Conservation (phyloP, 2,888 invertebrate genomes). For the Cryptosula pallasiana region DNA sequence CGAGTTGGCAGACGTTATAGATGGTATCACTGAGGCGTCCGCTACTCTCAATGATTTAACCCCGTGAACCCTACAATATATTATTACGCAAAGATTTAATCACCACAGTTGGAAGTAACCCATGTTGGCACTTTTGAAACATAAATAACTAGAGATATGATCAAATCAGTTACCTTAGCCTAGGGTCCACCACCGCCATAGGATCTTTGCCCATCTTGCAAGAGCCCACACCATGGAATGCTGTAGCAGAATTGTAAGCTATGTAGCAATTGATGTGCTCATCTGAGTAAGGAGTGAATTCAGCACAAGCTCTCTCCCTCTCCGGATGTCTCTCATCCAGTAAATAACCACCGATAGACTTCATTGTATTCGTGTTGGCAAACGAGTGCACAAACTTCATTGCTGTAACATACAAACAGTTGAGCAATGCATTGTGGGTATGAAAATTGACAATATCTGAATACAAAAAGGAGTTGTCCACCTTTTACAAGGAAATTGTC, state of each 20-base stretch:
- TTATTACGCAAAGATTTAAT: neutral
- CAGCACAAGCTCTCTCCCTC: neutral
- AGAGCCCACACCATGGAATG: constrained; percentile 25
- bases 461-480: too few relatives aligned
- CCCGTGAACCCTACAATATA: constrained; percentile 33
- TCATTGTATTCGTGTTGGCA: neutral
- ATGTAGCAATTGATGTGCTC: constrained; percentile 13
- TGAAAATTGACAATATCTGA: too few relatives aligned
- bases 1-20: constrained; percentile 33
- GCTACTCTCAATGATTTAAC: constrained; percentile 33
- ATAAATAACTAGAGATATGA: too few relatives aligned
- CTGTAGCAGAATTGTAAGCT: constrained; percentile 3
- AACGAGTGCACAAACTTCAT: constrained; percentile 7
- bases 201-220: constrained; percentile 22
- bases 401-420: neutral
- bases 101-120: neutral
- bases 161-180: constrained; percentile 20
- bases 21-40: constrained; percentile 36
- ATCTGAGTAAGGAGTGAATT: neutral
- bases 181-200: constrained; percentile 17
- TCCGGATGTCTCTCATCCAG: neutral
- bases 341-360: neutral
- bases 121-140: neutral
- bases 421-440: too few relatives aligned
- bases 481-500: too few relatives aligned